Percentiles rank a stretch among this genome's conserved stretches.
These are phyloP conservation scores for Upupa epops DNA, from an alignment of 2,113 vertebrate genomes.

Conservation along the genomic window DNA sequence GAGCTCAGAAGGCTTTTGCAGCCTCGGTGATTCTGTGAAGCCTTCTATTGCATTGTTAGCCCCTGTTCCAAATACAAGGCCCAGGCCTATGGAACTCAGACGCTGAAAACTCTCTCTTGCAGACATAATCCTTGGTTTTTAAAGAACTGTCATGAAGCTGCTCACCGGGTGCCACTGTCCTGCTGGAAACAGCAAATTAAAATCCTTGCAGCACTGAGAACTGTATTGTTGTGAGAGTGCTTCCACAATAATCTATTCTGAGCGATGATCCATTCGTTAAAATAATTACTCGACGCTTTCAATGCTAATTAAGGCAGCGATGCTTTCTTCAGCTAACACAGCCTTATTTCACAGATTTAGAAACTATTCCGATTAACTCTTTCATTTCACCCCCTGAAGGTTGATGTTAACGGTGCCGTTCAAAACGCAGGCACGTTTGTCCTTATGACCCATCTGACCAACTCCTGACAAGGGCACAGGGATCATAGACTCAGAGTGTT, in stretches of 20 bases:
- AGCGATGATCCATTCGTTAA: not conserved
- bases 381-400: not conserved
- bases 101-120: not conserved
- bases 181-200: not conserved
- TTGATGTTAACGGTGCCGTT: not conserved
- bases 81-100: not conserved
- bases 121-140: not conserved
- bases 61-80: not conserved
- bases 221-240: accelerated
- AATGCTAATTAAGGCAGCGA: not conserved
- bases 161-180: not conserved
- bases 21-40: too few relatives aligned
- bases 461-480: not conserved
- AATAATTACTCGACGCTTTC: not conserved
- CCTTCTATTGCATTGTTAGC: not conserved
- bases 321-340: not conserved
- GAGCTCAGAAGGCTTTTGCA: too few relatives aligned
- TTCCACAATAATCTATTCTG: not conserved
- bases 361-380: not conserved
- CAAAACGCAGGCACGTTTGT: not conserved
- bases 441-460: not conserved
- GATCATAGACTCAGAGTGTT: too few relatives aligned
- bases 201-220: not conserved
- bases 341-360: not conserved
- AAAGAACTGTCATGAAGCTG: not conserved